Percentiles rank a stretch among this genome's conserved stretches.
These are phyloP conservation scores for Heteropelma amictum DNA, from an alignment of 2,888 invertebrate genomes.

Conservation along the genomic window DNA sequence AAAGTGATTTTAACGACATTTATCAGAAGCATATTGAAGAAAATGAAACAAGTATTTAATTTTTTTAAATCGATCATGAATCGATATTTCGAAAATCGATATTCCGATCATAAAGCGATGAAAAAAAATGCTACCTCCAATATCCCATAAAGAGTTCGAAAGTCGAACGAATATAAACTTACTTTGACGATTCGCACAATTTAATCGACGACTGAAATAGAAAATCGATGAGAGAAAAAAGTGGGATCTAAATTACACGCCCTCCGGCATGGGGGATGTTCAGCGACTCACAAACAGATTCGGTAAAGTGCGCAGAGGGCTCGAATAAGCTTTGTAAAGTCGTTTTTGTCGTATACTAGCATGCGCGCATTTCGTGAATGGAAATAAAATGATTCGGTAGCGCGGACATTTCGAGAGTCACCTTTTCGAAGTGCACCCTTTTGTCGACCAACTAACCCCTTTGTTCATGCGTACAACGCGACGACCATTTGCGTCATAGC, in stretches of 20 bases:
- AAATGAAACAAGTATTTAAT: no score
- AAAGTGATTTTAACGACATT: no score
- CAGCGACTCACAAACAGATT: not conserved
- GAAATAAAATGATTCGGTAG: conserved; percentile 10
- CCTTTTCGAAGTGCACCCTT: not conserved
- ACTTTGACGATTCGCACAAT: no score
- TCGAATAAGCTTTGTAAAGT: not conserved
- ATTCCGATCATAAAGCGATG: no score
- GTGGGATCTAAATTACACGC: not conserved
- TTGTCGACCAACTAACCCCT: not conserved
- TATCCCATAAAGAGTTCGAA: no score
- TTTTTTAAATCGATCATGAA: no score
- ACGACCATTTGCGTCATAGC: conserved; percentile 33
- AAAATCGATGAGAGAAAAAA: not conserved
- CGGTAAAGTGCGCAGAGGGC: not conserved
- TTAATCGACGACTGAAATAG: no score
- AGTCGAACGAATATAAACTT: no score
- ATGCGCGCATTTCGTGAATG: not conserved
- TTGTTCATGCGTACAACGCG: conserved; percentile 4
- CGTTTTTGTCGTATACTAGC: not conserved
- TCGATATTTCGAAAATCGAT: no score
- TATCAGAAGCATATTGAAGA: no score
- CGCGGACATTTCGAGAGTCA: conserved; percentile 15
- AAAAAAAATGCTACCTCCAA: no score
- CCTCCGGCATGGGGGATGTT: not conserved